Evolutionary conservation across 1,140 invertebrate species (phyloP).

Genomic region (Monomorium pharaonis): DNA sequence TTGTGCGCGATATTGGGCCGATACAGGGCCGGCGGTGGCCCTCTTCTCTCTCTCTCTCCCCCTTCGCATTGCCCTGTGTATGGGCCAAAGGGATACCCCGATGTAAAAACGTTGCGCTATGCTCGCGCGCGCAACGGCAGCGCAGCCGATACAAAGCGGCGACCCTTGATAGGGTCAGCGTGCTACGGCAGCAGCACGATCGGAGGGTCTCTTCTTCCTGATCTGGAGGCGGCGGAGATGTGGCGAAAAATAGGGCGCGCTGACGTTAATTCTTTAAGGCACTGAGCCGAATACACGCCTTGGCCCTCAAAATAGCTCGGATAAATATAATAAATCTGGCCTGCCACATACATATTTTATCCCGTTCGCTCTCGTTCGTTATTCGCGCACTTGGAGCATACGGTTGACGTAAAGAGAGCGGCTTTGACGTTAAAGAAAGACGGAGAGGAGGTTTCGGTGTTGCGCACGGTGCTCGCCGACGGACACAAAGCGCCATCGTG

Average conservation of each 20-base stretch:
- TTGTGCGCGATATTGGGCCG: slow-evolving; percentile 53
- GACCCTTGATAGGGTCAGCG: slow-evolving; percentile 43
- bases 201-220: slow-evolving; percentile 51
- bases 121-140: background rate
- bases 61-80: slow-evolving; percentile 3
- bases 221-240: background rate
- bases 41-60: background rate
- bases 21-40: slow-evolving; percentile 6
- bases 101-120: slow-evolving; percentile 48
- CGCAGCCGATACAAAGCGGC: slow-evolving; percentile 29
- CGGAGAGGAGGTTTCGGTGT: slow-evolving; percentile 9
- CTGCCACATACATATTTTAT: slow-evolving; percentile 17
- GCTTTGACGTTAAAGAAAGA: slow-evolving; percentile 40
- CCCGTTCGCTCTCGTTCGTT: slow-evolving; percentile 14
- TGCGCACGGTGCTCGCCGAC: slow-evolving; percentile 6
- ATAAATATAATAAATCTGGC: slow-evolving; percentile 54
- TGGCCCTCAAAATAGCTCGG: slow-evolving; percentile 39
- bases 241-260: slow-evolving; percentile 36
- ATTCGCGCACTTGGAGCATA: slow-evolving; percentile 36
- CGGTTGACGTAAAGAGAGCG: slow-evolving; percentile 42
- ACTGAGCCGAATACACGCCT: slow-evolving; percentile 38
- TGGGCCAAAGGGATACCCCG: slow-evolving; percentile 28
- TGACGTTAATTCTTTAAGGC: slow-evolving; percentile 51
- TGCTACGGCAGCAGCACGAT: slow-evolving; percentile 16
- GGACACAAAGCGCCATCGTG: slow-evolving; percentile 28